phyloP scores from a whole-genome alignment of 2,113 vertebrate genomes.

The Gallinago paraguaiae region DNA sequence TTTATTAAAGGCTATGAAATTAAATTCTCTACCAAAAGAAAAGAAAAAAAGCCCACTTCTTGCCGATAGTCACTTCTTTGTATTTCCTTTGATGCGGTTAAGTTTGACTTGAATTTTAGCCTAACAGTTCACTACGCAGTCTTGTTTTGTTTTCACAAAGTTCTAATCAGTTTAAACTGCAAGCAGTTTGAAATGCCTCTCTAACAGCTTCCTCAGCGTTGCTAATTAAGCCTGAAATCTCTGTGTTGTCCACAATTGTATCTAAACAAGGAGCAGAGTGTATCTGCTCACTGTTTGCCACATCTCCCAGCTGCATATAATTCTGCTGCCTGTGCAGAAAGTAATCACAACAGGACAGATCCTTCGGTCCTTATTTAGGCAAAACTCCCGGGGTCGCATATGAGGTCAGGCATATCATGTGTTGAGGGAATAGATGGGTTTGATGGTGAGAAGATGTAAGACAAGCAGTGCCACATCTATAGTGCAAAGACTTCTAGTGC shows the following conservation, averaged over 20 bases:
- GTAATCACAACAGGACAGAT: neutral
- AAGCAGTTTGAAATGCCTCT: slow-evolving; percentile 17
- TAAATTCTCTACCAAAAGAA: slow-evolving; percentile 34
- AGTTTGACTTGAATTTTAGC: slow-evolving; percentile 33
- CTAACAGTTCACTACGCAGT: slow-evolving; percentile 8
- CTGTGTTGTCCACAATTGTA: slow-evolving; percentile 37
- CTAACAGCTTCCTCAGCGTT: neutral
- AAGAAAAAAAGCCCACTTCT: neutral
- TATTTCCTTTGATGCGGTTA: slow-evolving; percentile 37
- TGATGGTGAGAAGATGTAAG: neutral
- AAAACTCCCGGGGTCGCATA: neutral
- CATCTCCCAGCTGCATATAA: slow-evolving; percentile 37
- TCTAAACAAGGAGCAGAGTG: slow-evolving; percentile 48
- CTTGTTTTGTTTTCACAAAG: slow-evolving; percentile 52
- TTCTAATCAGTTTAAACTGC: slow-evolving; percentile 62
- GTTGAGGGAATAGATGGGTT: neutral
- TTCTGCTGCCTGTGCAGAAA: slow-evolving; percentile 38
- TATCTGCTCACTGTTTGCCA: neutral
- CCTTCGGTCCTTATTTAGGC: neutral
- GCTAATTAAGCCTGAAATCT: slow-evolving; percentile 55
- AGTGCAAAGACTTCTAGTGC: neutral
- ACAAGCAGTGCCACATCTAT: neutral
- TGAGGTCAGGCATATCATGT: neutral
- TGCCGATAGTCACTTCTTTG: neutral
- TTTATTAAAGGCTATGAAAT: slow-evolving; percentile 58